phyloP scores from a whole-genome alignment of 2,797 vertebrate genomes.

The Okamejei kenojei region DNA sequence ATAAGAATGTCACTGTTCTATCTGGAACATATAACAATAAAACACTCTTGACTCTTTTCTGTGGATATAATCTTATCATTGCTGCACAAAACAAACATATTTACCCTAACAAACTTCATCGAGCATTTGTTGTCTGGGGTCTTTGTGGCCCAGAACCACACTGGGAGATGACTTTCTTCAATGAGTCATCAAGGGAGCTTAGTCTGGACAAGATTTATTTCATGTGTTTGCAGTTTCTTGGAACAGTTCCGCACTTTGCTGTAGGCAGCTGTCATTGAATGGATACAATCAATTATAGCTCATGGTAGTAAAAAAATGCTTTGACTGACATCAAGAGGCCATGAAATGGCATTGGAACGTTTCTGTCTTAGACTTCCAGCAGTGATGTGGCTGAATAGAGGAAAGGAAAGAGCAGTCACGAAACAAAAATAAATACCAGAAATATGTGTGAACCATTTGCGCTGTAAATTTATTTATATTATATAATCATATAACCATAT shows the following conservation, averaged over 20 bases:
- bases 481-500: too few species aligned
- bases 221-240: constrained; percentile 10
- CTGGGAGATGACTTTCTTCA: not conserved
- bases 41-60: too few species aligned
- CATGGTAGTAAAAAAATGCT: not conserved
- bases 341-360: not conserved
- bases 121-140: not conserved
- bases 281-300: constrained; percentile 13
- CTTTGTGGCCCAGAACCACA: not conserved
- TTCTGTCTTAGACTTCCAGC: not conserved
- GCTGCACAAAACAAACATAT: not conserved
- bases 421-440: not conserved
- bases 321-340: constrained; percentile 30
- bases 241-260: constrained; percentile 26
- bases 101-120: not conserved
- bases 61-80: not conserved
- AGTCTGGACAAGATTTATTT: constrained; percentile 3
- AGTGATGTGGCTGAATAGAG: not conserved
- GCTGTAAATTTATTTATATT: not conserved
- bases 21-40: too few species aligned
- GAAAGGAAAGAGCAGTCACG: not conserved
- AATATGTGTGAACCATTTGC: not conserved
- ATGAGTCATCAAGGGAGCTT: not conserved
- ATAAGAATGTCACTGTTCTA: too few species aligned
- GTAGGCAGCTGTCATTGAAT: constrained; percentile 13